Evolutionary conservation across 1,140 invertebrate species (phyloP), one percentile per base, ranked within the genome.

Genomic region (Heliconius hermathena): DNA sequence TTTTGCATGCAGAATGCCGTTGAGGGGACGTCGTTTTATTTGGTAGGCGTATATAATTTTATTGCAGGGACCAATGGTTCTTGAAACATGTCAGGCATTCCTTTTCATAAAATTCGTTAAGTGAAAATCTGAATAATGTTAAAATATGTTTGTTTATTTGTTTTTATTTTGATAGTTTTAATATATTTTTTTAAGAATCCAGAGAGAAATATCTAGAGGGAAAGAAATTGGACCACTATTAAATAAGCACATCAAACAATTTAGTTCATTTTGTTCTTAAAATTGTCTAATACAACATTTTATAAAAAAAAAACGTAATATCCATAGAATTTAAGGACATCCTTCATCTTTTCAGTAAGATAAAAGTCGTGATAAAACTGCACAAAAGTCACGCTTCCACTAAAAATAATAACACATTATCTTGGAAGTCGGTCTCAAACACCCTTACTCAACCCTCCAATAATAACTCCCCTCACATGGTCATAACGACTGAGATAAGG

Each of bases 21-120:
- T 82, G 84, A 88, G 90, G 90, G 90, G 90, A 88, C 88, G 78
- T 76, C 82, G 84, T 84, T 90, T 92, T 94, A 94, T 94, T 94
- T 92, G 89, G 93, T 90, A 93, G 92, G 92, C 92, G 93, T 93
- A 93, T 94, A 94, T 94, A 94, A 94, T 94, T 94, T 94, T 94
- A 94, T 93, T 92, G 93, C 90, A 84, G 86, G 89, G 93, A 91
- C 93, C 93, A 91, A 93, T 90, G 91, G 90, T 91, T 93, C 87
- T 89, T 89, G 84, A 92, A 90, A 93, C 90, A 91, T 90, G 89
- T 85, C 85, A 80, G 84, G 84, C 84, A 90, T 92, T 88, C 81
- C 78, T 81, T 82, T 81, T 66, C 60, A 80, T 80, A 66, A 74
- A 78, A 77, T 57, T 26, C n/a, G n/a, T 66, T 66, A 16, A 66